These are phyloP conservation scores for Dryas iulia DNA, from an alignment of 1,140 invertebrate genomes.

Conservation along the genomic window DNA sequence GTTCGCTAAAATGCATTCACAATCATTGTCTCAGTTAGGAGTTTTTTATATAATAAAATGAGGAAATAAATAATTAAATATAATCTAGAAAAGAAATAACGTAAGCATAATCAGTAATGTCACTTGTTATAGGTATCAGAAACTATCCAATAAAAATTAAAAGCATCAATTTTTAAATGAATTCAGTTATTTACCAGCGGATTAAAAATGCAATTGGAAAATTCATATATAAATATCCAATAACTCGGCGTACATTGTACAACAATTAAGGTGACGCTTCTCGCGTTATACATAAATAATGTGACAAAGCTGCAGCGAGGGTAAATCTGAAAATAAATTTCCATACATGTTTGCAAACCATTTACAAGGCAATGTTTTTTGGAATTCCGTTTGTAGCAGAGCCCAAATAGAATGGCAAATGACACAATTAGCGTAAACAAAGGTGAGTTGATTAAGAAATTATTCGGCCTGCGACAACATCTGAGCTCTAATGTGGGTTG, in stretches of 20 bases:
- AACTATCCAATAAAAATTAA: constrained; percentile 2
- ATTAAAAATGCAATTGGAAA: constrained; percentile 7
- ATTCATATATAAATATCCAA: constrained; percentile 7
- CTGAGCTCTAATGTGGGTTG: constrained; percentile 44
- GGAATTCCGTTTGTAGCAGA: constrained; percentile 49
- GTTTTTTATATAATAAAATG: neutral
- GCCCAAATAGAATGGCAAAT: constrained; percentile 63
- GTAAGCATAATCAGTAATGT: neutral
- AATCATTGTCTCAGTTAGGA: neutral
- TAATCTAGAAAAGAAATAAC: neutral
- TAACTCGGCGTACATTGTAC: constrained; percentile 15
- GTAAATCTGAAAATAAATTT: constrained; percentile 36
- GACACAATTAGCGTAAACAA: constrained; percentile 66
- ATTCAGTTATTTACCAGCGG: neutral
- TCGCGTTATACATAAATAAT: constrained; percentile 30
- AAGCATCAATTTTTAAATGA: neutral
- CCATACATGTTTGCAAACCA: constrained; percentile 37
- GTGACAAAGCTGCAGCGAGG: constrained; percentile 20
- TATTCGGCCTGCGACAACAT: constrained; percentile 47
- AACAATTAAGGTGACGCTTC: constrained; percentile 12
- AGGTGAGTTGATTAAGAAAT: constrained; percentile 70
- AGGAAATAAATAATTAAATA: neutral
- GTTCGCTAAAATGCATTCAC: neutral
- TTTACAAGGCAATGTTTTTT: constrained; percentile 42
- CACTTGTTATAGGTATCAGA: neutral